Conservation (phyloP, 2,888 invertebrate genomes). For the Zaprionus obscuricornis region DNA sequence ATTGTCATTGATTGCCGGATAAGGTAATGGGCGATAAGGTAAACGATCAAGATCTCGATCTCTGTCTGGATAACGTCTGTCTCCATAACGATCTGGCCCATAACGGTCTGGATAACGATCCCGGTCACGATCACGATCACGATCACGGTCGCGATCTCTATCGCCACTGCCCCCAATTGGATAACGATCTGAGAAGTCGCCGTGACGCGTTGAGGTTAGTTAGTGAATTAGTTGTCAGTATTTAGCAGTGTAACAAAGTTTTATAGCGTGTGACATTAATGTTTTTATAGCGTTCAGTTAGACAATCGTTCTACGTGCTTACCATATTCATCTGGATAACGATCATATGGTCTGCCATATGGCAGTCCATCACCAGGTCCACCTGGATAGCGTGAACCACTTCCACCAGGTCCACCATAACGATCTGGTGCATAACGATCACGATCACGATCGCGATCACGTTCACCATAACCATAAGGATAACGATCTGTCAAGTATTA, state of each 20-base stretch:
- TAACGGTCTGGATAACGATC: constrained; percentile 66
- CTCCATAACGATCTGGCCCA: constrained; percentile 61
- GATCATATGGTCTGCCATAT: constrained; percentile 80
- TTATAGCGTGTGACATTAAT: constrained; percentile 48
- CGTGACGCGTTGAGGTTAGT: constrained; percentile 63
- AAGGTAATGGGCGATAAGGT: constrained; percentile 76
- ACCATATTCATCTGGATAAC: constrained; percentile 79
- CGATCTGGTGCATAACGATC: constrained; percentile 80
- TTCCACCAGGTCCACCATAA: constrained; percentile 82
- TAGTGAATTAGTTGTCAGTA: constrained; percentile 80
- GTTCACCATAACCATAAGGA: constrained; percentile 60
- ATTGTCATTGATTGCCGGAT: constrained; percentile 79
- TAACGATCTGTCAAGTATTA: too few species aligned
- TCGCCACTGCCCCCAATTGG: constrained; percentile 71
- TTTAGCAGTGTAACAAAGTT: constrained; percentile 27
- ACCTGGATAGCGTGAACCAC: constrained; percentile 36
- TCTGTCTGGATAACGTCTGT: constrained; percentile 70
- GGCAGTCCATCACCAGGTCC: constrained; percentile 70
- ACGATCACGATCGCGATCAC: constrained; percentile 24
- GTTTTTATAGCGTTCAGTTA: constrained; percentile 3
- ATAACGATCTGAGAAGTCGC: constrained; percentile 73
- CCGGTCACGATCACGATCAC: constrained; percentile 70
- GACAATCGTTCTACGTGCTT: constrained; percentile 5
- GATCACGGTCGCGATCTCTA: constrained; percentile 82
- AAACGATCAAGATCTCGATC: constrained; percentile 63